Evolutionary conservation across 2,113 vertebrate species (phyloP).

Genomic region (Pteruthius melanotis): DNA sequence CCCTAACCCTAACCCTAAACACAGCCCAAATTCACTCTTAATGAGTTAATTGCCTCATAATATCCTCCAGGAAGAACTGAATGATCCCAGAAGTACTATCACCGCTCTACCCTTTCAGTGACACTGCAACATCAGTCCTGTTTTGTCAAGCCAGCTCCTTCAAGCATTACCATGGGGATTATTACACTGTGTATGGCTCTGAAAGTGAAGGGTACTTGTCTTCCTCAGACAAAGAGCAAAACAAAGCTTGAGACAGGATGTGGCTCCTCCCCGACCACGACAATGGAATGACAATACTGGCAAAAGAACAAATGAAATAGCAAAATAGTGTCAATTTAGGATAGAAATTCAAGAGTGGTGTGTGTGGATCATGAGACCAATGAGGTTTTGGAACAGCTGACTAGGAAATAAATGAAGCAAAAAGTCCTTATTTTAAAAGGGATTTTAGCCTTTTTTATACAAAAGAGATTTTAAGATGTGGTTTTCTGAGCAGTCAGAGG

Average conservation of each 20-base stretch:
- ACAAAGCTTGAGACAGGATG: background rate
- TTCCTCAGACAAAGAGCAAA: background rate
- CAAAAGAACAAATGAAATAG: background rate
- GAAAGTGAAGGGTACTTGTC: background rate
- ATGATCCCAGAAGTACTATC: background rate
- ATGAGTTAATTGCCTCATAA: background rate
- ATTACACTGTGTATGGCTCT: accelerated
- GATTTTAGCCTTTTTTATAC: background rate
- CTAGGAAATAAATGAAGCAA: background rate
- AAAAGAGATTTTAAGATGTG: background rate
- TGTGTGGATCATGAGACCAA: background rate
- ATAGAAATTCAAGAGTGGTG: background rate
- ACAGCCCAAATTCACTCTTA: background rate
- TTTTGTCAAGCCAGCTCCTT: background rate
- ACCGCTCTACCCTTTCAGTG: background rate
- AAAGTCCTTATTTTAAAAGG: background rate
- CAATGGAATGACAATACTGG: background rate
- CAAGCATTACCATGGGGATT: background rate
- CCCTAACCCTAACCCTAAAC: background rate
- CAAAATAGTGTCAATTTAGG: background rate
- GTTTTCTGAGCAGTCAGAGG: background rate
- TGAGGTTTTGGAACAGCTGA: background rate
- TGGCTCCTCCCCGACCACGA: background rate
- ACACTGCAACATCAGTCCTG: background rate
- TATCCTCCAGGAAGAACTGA: background rate